Conservation (phyloP, 2,888 invertebrate species). For the Bimastos eiseni region DNA sequence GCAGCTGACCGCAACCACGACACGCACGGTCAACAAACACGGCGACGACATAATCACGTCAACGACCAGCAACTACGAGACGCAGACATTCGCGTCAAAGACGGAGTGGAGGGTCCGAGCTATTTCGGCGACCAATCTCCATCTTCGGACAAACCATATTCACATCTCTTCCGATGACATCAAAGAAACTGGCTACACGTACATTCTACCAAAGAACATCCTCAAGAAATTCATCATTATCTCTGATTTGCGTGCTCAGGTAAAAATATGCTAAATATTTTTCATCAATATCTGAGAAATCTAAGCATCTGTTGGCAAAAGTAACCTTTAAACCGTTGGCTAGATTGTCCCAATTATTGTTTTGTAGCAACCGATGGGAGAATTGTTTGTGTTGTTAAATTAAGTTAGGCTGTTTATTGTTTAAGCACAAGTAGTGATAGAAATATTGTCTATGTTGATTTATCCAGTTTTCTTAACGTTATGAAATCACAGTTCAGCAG, state of each 20-base stretch:
- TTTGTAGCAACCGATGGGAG: not conserved
- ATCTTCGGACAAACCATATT: conserved; percentile 96
- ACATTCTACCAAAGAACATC: conserved; percentile 82
- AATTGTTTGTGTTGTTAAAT: not conserved
- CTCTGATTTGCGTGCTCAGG: conserved; percentile 93
- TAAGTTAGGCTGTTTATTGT: not conserved
- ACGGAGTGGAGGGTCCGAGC: conserved; percentile 98
- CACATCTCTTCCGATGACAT: conserved; percentile 99
- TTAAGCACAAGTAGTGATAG: not conserved
- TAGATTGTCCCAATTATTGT: no score
- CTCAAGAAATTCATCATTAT: conserved; percentile 99
- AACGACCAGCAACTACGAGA: conserved; percentile 96
- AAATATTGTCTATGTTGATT: not conserved
- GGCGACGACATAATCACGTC: conserved; percentile 99
- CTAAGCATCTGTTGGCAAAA: not conserved
- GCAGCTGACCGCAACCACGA: conserved; percentile 96
- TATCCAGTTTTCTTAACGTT: not conserved
- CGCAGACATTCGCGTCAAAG: conserved; percentile 95
- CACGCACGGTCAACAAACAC: conserved; percentile 96
- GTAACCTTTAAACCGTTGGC: no score
- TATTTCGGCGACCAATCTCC: conserved; percentile 95
- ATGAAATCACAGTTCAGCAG: no score
- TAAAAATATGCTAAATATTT: conserved; percentile 55
- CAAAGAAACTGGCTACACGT: conserved; percentile 97
- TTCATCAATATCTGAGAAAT: not conserved